These are phyloP conservation scores for Oenanthe oenanthe DNA, from an alignment of 2,113 vertebrate species.

Conservation along the genomic window DNA sequence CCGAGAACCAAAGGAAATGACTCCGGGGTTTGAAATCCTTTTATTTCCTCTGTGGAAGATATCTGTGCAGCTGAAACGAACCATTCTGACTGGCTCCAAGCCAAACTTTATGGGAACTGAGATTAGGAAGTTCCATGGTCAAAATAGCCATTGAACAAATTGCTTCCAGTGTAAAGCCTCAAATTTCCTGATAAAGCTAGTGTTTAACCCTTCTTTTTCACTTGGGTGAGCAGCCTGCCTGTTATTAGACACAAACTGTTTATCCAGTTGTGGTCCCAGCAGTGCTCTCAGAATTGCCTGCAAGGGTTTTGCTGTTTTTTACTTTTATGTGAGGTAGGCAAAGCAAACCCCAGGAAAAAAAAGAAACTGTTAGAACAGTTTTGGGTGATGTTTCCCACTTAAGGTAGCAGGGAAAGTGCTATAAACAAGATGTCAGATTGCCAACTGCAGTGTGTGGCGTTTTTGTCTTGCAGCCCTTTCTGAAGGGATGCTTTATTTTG, in stretches of 20 bases:
- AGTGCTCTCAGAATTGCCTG: background rate
- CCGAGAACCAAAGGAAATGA: constrained; percentile 88
- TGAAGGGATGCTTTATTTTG: background rate
- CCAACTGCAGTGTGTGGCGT: background rate
- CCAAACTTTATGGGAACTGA: constrained; percentile 81
- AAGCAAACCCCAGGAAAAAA: background rate
- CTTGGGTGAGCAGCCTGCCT: background rate
- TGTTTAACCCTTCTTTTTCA: constrained; percentile 30
- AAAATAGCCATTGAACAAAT: constrained; percentile 81
- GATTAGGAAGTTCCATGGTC: constrained; percentile 80
- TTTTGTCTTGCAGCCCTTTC: background rate
- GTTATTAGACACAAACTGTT: constrained; percentile 1
- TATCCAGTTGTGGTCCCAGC: background rate
- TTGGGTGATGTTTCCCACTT: background rate
- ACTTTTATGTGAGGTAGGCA: background rate
- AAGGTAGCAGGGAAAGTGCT: background rate
- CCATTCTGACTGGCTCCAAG: constrained; percentile 71
- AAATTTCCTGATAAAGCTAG: constrained; percentile 67
- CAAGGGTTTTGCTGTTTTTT: background rate
- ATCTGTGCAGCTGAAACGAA: constrained; percentile 78
- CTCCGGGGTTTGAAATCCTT: constrained; percentile 84
- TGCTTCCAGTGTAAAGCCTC: constrained; percentile 74
- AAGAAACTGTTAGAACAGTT: background rate
- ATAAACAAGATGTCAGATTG: background rate
- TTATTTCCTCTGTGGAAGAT: constrained; percentile 84